Evolutionary conservation across 2,113 vertebrate genomes (phyloP).

Genomic region (Apeltes quadracus): DNA sequence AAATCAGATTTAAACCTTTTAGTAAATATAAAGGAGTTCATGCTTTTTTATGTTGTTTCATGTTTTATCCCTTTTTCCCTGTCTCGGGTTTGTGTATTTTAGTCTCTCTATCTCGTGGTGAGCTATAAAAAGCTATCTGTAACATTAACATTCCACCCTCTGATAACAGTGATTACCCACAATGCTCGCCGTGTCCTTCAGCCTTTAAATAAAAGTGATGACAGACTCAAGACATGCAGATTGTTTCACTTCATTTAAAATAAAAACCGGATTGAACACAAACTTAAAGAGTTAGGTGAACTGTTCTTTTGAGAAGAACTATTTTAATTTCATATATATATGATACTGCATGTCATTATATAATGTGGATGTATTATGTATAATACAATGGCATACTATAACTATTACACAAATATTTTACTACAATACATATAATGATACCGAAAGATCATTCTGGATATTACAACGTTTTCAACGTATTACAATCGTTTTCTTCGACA

Average conservation of each 20-base stretch:
- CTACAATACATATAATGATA: neutral
- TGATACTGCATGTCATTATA: neutral
- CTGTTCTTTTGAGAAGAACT: neutral
- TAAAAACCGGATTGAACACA: neutral
- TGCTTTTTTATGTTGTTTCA: too few species aligned
- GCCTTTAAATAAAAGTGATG: slow-evolving; percentile 29
- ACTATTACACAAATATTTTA: neutral
- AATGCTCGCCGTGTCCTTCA: slow-evolving; percentile 25
- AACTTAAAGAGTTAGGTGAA: neutral
- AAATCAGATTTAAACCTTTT: too few species aligned
- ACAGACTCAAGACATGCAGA: neutral
- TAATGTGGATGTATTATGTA: neutral
- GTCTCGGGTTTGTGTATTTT: too few species aligned
- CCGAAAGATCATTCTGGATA: too few species aligned
- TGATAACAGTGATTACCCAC: slow-evolving; percentile 39
- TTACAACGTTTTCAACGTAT: too few species aligned
- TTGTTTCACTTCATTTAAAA: neutral
- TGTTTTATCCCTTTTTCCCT: neutral
- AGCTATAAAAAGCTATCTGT: neutral
- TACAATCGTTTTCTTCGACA: too few species aligned
- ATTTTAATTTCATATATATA: neutral
- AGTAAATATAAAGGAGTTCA: too few species aligned
- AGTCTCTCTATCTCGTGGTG: slow-evolving; percentile 10
- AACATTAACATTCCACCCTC: slow-evolving; percentile 53
- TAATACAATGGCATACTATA: neutral